These are phyloP conservation scores for Apogon talboti DNA, from an alignment of 2,797 vertebrate genomes.

Conservation along the genomic window DNA sequence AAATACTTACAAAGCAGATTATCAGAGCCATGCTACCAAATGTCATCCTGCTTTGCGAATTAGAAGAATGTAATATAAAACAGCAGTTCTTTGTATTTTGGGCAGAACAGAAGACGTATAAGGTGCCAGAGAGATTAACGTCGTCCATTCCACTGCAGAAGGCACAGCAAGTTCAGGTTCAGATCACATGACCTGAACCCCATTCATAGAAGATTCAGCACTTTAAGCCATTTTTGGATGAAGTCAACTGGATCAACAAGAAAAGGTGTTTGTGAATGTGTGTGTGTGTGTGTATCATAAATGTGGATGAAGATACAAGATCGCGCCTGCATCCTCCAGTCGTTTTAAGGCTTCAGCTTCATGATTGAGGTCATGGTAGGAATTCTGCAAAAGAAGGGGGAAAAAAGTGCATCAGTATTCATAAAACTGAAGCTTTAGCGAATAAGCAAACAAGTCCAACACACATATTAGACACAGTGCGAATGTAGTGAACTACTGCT, in stretches of 20 bases:
- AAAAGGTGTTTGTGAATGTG: not conserved
- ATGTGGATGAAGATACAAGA: constrained; percentile 76
- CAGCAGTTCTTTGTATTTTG: constrained; percentile 2
- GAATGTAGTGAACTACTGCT: not conserved
- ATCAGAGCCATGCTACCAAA: not conserved
- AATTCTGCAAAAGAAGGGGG: constrained; percentile 72
- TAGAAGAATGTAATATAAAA: not conserved
- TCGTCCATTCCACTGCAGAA: constrained; percentile 33
- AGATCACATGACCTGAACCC: constrained; percentile 5
- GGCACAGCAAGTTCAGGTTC: constrained; percentile 49
- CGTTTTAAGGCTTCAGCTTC: constrained; percentile 80
- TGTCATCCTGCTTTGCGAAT: not conserved
- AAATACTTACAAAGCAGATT: not conserved
- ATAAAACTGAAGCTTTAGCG: not conserved
- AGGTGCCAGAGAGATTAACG: constrained; percentile 34
- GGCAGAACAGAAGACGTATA: constrained; percentile 10
- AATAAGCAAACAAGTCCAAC: not conserved
- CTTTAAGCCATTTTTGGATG: not conserved
- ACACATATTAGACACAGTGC: not conserved
- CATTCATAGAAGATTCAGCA: constrained; percentile 4
- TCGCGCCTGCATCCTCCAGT: constrained; percentile 78
- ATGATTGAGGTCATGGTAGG: constrained; percentile 79
- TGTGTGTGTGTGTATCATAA: constrained; percentile 53
- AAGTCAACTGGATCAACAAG: not conserved
- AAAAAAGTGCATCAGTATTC: not conserved